Percentiles rank a stretch among this genome's conserved stretches.
Evolutionary conservation across 2,888 invertebrate species (phyloP).

Genomic region (Tenthredo notha): DNA sequence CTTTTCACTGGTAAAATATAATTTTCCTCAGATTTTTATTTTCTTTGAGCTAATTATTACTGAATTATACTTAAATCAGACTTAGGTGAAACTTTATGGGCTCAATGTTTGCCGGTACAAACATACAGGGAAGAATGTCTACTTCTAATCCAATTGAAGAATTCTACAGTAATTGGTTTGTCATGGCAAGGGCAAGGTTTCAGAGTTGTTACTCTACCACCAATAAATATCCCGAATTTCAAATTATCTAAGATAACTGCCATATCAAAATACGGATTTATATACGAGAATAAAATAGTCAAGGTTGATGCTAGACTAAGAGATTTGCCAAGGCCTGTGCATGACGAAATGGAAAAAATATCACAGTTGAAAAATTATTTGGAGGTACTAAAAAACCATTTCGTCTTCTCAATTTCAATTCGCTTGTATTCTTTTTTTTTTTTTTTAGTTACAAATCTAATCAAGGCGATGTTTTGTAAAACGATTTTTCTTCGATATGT

Average conservation of each 20-base stretch:
- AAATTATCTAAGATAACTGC: slow-evolving; percentile 64
- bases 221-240: slow-evolving; percentile 59
- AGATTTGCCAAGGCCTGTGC: slow-evolving; percentile 69
- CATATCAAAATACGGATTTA: slow-evolving; percentile 69
- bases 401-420: background rate
- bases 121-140: slow-evolving; percentile 78
- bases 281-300: slow-evolving; percentile 64
- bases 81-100: slow-evolving; percentile 63
- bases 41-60: background rate
- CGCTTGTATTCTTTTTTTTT: background rate
- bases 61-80: slow-evolving; percentile 59
- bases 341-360: slow-evolving; percentile 69
- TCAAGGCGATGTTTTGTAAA: background rate
- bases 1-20: slow-evolving; percentile 64
- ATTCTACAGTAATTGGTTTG: slow-evolving; percentile 64
- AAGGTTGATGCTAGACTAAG: slow-evolving; percentile 68
- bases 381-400: slow-evolving; percentile 68
- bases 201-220: slow-evolving; percentile 60
- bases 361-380: slow-evolving; percentile 68
- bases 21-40: background rate
- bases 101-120: slow-evolving; percentile 71
- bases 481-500: slow-evolving; percentile 54
- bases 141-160: slow-evolving; percentile 75
- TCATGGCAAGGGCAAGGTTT: slow-evolving; percentile 68
- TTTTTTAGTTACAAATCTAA: background rate